Percentiles rank a stretch among this genome's conserved stretches.
phyloP scores from a whole-genome alignment of 2,113 vertebrate genomes.

The Noturus placidus region DNA sequence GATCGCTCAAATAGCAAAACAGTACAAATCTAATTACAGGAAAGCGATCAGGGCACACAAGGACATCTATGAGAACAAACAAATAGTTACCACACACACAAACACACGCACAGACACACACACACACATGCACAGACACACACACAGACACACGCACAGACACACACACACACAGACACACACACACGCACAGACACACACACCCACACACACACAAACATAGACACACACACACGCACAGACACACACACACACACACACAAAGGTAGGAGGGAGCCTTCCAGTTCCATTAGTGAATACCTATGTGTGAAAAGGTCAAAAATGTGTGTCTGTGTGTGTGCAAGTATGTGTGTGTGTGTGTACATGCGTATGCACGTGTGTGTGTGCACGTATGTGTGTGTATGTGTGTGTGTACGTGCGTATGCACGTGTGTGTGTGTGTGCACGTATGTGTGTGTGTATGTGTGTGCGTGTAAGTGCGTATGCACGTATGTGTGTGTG shows the following conservation, averaged over 20 bases:
- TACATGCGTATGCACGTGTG: too few relatives aligned
- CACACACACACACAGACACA: not conserved
- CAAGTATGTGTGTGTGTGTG: slow-evolving; percentile 11
- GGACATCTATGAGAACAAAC: not conserved
- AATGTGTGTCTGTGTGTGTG: not conserved
- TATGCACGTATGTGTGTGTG: too few relatives aligned
- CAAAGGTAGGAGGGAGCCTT: not conserved
- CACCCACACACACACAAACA: not conserved
- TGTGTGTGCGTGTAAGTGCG: too few relatives aligned
- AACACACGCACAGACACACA: not conserved
- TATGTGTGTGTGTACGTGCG: not conserved
- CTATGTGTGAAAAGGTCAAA: slow-evolving; percentile 35
- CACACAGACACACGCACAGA: not conserved
- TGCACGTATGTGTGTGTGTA: slow-evolving; percentile 16
- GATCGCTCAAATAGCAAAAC: not conserved
- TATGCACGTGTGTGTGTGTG: not conserved
- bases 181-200: not conserved
- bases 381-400: too few relatives aligned
- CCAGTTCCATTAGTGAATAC: slow-evolving; percentile 23
- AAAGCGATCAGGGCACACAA: not conserved
- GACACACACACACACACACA: not conserved
- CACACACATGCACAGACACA: too few relatives aligned
- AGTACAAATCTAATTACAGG: not conserved
- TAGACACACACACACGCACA: not conserved
- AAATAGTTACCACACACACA: not conserved